Base-by-base conservation (phyloP, 1,140 invertebrate genomes). In the Zeugodacus cucurbitae region DNA sequence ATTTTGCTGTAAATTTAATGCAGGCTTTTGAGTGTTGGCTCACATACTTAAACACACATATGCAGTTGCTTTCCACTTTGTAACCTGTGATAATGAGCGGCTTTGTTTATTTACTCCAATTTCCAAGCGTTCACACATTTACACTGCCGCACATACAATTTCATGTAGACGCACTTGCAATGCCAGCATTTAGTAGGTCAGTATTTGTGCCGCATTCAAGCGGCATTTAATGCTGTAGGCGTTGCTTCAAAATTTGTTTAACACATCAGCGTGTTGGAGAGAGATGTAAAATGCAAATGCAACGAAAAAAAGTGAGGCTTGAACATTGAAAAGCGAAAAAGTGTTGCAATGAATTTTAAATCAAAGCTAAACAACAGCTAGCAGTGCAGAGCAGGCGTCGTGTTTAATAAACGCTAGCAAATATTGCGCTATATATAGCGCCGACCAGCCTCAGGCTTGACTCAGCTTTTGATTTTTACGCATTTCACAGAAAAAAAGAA, bases 91-190 rank as follows among this genome's bases (percentile, higher is more conserved):
- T 82, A 82, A 82, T 48, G 74, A 82, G 41, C 22, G n/a, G 32
- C 34, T 82, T 48, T 82, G 74, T 82, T 82, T 82, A 82, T 82
- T 48, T 82, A 48, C 74, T 82, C 74, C 44, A 82, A 78, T 78
- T 78, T 78, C 5, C 41, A 44, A 48, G 74, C 41, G 44, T 4
- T 48, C 22, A 11, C 37, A 48, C 22, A 48, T 29, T 8, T 82
- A 41, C 74, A 2, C 22, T 26, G 7, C n/a, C 10, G 26, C 29
- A 29, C 26, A 78, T 44, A 11, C 70, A 44, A 41, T 20, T 4
- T 20, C 1, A 44, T 20, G n/a, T 82, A 14, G 22, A 82, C 26
- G 37, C 44, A 48, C 32, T 74, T 37, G 67, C 22, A 82, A 82
- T 82, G 41, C 74, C 37, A 44, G 29, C 41, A 82, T 44, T 82